Evolutionary conservation across 37 sponge, comb jelly and placozoan species (phyloP).

Genomic region (Beroe ovata): DNA sequence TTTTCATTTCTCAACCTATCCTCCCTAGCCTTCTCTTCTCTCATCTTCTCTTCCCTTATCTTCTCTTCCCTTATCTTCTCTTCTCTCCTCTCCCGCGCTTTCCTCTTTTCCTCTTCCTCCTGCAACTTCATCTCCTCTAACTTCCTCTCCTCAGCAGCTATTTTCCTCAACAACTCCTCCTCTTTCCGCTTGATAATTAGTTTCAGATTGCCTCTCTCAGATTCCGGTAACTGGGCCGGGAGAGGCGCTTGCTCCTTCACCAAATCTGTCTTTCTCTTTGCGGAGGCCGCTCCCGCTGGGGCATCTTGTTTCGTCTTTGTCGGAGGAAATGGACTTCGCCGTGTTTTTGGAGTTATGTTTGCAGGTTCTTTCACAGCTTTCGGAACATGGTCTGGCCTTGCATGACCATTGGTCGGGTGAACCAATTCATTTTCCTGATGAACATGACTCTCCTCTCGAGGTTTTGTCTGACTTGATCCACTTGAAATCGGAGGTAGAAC

Average conservation of each 20-base stretch:
- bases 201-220: neutral
- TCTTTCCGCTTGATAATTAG: neutral
- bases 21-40: neutral
- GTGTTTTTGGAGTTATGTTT: neutral
- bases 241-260: neutral
- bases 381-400: neutral
- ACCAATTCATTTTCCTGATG: neutral
- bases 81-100: neutral
- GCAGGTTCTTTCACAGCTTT: neutral
- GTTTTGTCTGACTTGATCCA: neutral
- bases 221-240: neutral
- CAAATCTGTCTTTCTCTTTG: neutral
- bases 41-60: neutral
- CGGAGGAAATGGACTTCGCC: neutral
- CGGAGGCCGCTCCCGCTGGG: no score
- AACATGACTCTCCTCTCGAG: neutral
- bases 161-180: neutral
- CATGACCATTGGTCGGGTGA: neutral
- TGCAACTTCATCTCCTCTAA: neutral
- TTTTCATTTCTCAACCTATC: neutral
- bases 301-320: neutral
- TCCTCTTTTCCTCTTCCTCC: neutral
- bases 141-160: constrained; percentile 6
- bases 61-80: neutral
- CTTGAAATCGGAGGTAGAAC: neutral